These are phyloP conservation scores for Gorsachius magnificus DNA, from an alignment of 2,797 vertebrate species.

Conservation along the genomic window DNA sequence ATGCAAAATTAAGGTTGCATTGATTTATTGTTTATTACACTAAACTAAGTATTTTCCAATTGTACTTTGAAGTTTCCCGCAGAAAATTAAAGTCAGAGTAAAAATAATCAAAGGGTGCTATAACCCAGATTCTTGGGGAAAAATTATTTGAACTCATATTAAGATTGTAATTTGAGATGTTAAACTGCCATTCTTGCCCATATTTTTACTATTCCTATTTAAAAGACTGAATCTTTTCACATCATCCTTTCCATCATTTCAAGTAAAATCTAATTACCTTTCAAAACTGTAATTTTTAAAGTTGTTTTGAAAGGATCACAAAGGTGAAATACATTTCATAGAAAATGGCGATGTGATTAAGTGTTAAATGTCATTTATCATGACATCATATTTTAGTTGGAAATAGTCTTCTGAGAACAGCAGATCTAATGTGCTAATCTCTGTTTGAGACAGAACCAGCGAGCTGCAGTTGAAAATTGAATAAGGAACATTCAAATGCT, in stretches of 20 bases:
- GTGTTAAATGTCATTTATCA: not conserved
- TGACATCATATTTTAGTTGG: not conserved
- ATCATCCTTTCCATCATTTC: not conserved
- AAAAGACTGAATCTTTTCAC: not conserved
- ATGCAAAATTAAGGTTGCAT: not conserved
- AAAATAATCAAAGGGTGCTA: not conserved
- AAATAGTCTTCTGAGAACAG: not conserved
- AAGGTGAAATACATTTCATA: not conserved
- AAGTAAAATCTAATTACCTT: not conserved
- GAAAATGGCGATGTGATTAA: not conserved
- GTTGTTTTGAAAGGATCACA: slow-evolving; percentile 1
- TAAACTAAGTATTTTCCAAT: not conserved
- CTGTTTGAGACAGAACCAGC: not conserved
- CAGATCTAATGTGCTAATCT: not conserved
- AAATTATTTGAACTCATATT: not conserved
- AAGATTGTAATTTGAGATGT: not conserved
- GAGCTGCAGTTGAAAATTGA: not conserved
- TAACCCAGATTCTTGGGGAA: not conserved
- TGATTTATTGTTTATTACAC: not conserved
- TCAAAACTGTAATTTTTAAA: not conserved
- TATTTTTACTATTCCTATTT: not conserved
- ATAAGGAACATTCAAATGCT: not conserved
- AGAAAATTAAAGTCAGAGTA: not conserved
- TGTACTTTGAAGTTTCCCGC: not conserved
- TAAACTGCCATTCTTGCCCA: not conserved